Percentiles rank a stretch among this genome's conserved stretches.
phyloP scores from a whole-genome alignment of 2,113 vertebrate genomes.

The Thalassoma bifasciatum region DNA sequence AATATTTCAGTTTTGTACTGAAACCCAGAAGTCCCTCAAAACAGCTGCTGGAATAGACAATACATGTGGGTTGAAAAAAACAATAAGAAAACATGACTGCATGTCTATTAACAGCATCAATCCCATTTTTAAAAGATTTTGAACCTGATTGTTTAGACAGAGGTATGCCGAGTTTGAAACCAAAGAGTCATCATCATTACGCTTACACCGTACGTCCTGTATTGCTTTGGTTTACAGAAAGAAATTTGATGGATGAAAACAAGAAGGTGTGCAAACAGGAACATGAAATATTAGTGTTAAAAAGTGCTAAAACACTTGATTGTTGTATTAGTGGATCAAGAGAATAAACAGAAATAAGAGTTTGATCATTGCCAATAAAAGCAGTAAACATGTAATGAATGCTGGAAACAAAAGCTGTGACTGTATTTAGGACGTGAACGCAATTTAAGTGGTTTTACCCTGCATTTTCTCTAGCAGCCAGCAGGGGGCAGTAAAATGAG shows the following conservation, averaged over 20 bases:
- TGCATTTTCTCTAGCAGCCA: neutral
- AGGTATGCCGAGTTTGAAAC: too few species aligned
- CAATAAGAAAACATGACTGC: neutral
- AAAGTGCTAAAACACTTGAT: slow-evolving; percentile 10
- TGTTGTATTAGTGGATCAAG: neutral
- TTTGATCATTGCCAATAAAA: neutral
- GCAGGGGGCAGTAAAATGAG: neutral
- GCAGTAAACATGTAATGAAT: neutral
- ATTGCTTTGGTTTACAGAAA: neutral
- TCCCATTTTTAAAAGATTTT: neutral
- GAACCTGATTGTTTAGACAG: neutral
- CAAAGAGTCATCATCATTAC: too few species aligned
- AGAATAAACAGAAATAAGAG: neutral
- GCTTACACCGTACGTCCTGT: too few species aligned
- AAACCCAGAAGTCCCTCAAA: neutral
- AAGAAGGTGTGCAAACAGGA: neutral
- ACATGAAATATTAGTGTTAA: slow-evolving; percentile 24
- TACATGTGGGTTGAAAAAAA: neutral
- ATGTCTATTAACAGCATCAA: neutral
- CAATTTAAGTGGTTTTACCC: neutral
- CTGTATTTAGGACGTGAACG: neutral
- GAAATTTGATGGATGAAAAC: neutral
- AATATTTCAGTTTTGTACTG: neutral
- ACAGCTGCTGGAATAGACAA: neutral
- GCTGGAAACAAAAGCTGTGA: neutral